phyloP scores from a whole-genome alignment of 1,140 invertebrate genomes.

The Leptinotarsa defecta region DNA sequence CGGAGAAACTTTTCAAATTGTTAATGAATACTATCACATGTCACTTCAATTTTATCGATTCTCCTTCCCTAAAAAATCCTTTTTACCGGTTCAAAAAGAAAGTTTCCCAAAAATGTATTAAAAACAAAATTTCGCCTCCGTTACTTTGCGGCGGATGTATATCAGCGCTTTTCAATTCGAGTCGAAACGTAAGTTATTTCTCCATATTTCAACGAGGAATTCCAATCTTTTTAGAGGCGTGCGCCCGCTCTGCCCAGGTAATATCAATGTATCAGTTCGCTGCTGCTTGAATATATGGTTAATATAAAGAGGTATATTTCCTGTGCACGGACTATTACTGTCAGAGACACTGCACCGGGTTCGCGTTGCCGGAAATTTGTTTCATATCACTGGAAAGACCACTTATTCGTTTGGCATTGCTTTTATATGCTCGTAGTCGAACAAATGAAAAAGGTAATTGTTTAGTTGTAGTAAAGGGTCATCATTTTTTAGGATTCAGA shows the following conservation, averaged over 20 bases:
- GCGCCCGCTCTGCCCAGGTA: slow-evolving; percentile 1
- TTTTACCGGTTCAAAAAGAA: too few species aligned
- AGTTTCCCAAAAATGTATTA: too few species aligned
- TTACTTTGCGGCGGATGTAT: slow-evolving; percentile 5
- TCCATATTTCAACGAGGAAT: slow-evolving; percentile 13
- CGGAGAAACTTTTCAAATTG: too few species aligned
- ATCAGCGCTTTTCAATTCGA: slow-evolving; percentile 16
- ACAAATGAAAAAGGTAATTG: neutral
- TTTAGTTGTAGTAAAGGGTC: too few species aligned
- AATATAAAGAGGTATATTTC: slow-evolving; percentile 37
- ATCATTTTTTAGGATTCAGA: too few species aligned
- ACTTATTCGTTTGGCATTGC: slow-evolving; percentile 5
- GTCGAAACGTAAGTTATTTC: slow-evolving; percentile 20
- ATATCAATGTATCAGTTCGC: slow-evolving; percentile 20
- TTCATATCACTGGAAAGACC: slow-evolving; percentile 18
- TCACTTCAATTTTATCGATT: too few species aligned
- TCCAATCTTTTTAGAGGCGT: neutral
- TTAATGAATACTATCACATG: too few species aligned
- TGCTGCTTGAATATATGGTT: slow-evolving; percentile 30
- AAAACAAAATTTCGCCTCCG: neutral
- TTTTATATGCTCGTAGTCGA: neutral
- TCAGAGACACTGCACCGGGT: slow-evolving; percentile 32
- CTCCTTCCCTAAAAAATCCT: too few species aligned
- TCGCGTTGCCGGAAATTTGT: slow-evolving; percentile 34
- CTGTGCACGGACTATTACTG: slow-evolving; percentile 32